These are phyloP conservation scores for Lissonota sp. DNA, from an alignment of 2,888 invertebrate species.

Conservation along the genomic window DNA sequence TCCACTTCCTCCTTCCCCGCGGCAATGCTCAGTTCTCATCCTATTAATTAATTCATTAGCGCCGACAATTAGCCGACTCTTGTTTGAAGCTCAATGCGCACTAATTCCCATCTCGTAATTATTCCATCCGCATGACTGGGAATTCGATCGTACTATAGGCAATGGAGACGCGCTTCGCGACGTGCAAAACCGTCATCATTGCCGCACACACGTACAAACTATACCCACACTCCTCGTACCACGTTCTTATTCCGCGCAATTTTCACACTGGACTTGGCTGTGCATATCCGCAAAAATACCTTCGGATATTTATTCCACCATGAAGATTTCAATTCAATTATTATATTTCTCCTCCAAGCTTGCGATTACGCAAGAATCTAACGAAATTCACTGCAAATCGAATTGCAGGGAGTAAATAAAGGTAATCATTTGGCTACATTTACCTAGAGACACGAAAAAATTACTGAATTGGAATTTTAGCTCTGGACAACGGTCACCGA, in stretches of 20 bases:
- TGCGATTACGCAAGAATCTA: conserved; percentile 6
- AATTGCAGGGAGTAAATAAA: too few species aligned
- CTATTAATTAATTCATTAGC: conserved; percentile 77
- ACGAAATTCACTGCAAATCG: neutral
- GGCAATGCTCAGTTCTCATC: conserved; percentile 40
- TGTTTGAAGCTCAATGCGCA: conserved; percentile 72
- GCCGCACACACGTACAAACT: neutral
- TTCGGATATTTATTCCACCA: conserved; percentile 6
- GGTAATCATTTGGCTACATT: too few species aligned
- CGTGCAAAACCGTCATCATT: conserved; percentile 37
- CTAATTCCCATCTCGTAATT: conserved; percentile 74
- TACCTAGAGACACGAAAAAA: too few species aligned
- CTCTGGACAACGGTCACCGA: too few species aligned
- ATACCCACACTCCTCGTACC: conserved; percentile 1
- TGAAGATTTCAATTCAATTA: conserved; percentile 13
- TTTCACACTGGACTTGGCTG: neutral
- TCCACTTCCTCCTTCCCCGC: too few species aligned
- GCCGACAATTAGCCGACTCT: conserved; percentile 73
- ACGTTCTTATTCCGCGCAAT: neutral
- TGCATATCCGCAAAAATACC: conserved; percentile 4
- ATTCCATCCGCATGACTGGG: conserved; percentile 73
- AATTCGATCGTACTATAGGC: conserved; percentile 60
- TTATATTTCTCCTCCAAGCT: neutral
- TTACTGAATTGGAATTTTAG: too few species aligned
- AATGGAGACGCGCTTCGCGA: conserved; percentile 18